Base-by-base conservation (phyloP, 2,888 invertebrate genomes). In the Melanostoma mellinum region DNA sequence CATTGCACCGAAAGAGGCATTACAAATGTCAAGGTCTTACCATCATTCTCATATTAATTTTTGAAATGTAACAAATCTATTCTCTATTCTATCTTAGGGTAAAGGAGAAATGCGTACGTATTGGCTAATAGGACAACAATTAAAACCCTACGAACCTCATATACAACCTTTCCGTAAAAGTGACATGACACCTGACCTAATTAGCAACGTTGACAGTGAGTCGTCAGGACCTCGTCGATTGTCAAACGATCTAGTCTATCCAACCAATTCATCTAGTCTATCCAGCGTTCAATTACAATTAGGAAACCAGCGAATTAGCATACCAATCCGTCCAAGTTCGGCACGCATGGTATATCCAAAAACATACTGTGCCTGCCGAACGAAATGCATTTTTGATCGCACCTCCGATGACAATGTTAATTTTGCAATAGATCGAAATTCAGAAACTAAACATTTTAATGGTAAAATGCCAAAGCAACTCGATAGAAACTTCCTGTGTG, bases 41-140 rank as follows among this genome's bases (percentile, higher is more conserved):
- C 6, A 6, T 44, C 4, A 44, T 10, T 42, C 20, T 5, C 2
- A 5, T 20, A 56, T 35, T 3, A 50, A 56, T 32, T 5, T 60
- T 72, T 8, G 5, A 33, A 10, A 4, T 38, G 48, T 5, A 35
- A 33, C 10, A 44, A 10, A 30, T 40, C 35, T 32, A 10, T 38
- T 46, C 8, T 35, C 8, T 55, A 20, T 58, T 58, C 95, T 95
- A 88, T 94, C 97, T 93, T 97, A 98, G 97, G 97, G 97, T 1
- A 97, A 97, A 92, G 97, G 97, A 75, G 94, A 94, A 89, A 95
- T 97, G 95, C 94, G 94, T 88, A 97, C 97, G 3, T 97, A 96
- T 91, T 97, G 97, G 97, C 92, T 97, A 81, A 92, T 94, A 77
- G 95, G 96, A 2, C 96, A 20, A 20, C 20, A 96, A 90, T 93